Conservation (phyloP, 2,797 vertebrate genomes). For the Peromyscus eremicus region DNA sequence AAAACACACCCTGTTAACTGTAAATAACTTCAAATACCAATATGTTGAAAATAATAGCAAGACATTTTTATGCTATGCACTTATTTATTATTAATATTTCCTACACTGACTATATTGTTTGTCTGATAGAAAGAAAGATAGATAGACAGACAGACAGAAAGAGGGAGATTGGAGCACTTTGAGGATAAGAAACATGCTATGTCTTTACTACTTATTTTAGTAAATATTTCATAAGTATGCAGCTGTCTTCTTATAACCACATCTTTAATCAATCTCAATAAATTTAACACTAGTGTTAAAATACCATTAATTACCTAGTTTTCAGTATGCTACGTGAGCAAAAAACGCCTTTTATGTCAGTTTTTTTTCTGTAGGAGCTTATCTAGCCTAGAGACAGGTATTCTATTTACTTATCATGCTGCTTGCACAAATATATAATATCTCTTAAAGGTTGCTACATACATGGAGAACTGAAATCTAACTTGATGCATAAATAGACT, state of each 20-base stretch:
- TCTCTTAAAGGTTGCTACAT: background rate
- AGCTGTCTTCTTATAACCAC: background rate
- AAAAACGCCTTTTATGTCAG: background rate
- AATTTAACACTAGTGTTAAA: background rate
- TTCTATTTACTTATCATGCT: background rate
- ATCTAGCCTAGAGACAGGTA: background rate
- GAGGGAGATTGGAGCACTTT: background rate
- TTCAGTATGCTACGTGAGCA: background rate
- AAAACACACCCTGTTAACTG: background rate
- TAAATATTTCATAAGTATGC: background rate
- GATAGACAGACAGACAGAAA: background rate
- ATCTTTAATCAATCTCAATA: background rate
- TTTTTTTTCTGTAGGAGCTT: background rate
- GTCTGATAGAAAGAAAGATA: background rate
- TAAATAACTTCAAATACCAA: background rate
- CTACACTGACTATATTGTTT: background rate
- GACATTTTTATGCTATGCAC: rapidly evolving
- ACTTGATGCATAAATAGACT: background rate
- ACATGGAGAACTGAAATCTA: background rate
- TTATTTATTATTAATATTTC: background rate
- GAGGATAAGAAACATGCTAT: background rate
- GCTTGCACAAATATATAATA: background rate
- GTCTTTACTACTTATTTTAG: background rate
- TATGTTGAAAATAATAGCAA: background rate
- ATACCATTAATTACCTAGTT: constrained; percentile 2